Conservation (phyloP, 1,140 invertebrate species). For the Acromyrmex heyeri region DNA sequence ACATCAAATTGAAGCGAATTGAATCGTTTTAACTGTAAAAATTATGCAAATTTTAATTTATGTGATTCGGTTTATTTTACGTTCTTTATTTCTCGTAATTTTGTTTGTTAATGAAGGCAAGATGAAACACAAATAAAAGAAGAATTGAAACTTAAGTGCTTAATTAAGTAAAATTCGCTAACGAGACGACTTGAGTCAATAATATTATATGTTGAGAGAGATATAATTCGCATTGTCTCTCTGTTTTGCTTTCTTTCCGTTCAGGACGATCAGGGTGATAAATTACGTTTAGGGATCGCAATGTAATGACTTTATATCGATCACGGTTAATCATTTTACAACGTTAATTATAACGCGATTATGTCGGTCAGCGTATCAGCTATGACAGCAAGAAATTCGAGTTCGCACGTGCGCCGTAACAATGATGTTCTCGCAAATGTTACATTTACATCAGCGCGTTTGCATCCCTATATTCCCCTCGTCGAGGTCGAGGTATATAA, state of each 20-base stretch:
- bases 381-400: conserved; percentile 43
- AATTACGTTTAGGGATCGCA: conserved; percentile 13
- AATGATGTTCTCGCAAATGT: conserved; percentile 26
- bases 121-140: background rate
- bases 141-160: conserved; percentile 45
- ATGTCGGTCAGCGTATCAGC: conserved; percentile 49
- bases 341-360: conserved; percentile 68
- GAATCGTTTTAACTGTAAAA: background rate
- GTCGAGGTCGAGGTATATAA: background rate
- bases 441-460: background rate
- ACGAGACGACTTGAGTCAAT: background rate
- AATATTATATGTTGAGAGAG: too few species aligned
- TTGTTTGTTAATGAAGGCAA: background rate
- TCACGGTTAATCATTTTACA: conserved; percentile 55
- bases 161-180: conserved; percentile 30
- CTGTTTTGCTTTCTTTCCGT: background rate
- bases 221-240: conserved; percentile 6
- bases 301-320: conserved; percentile 19
- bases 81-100: background rate
- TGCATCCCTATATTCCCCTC: background rate
- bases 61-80: background rate
- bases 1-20: background rate
- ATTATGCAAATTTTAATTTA: background rate
- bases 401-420: background rate
- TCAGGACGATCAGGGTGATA: background rate